Percentiles rank a stretch among this genome's conserved stretches.
Conservation (phyloP, 2,797 vertebrate species). For the Phoeniculus purpureus region DNA sequence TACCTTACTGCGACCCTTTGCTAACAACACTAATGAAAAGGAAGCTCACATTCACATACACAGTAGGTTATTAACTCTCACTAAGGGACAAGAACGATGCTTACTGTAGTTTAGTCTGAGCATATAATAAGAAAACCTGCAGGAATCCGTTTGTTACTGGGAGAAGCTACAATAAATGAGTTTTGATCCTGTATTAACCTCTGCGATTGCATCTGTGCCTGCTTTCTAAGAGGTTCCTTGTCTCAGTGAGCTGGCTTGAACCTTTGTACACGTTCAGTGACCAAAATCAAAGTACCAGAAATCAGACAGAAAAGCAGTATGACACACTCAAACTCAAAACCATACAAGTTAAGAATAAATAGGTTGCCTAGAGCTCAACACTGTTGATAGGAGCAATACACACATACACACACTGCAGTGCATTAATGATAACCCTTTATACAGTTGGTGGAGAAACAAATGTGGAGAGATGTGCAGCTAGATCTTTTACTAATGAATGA, state of each 20-base stretch:
- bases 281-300: background rate
- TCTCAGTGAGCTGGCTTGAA: background rate
- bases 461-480: too few species aligned
- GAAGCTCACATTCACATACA: background rate
- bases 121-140: background rate
- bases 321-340: background rate
- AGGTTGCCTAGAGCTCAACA: background rate
- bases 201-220: background rate
- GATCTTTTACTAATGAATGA: too few species aligned
- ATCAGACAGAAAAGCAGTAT: background rate
- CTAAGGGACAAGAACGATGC: background rate
- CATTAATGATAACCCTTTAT: too few species aligned
- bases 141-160: background rate
- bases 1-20: background rate
- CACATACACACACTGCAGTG: background rate
- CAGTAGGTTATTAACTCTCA: constrained; percentile 9
- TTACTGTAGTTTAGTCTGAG: background rate
- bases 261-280: background rate
- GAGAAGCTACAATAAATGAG: background rate
- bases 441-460: too few species aligned
- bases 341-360: background rate
- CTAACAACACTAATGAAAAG: background rate
- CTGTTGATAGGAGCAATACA: background rate
- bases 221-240: background rate
- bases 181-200: constrained; percentile 16